phyloP scores from a whole-genome alignment of 2,113 vertebrate genomes.

The Pedionomus torquatus region DNA sequence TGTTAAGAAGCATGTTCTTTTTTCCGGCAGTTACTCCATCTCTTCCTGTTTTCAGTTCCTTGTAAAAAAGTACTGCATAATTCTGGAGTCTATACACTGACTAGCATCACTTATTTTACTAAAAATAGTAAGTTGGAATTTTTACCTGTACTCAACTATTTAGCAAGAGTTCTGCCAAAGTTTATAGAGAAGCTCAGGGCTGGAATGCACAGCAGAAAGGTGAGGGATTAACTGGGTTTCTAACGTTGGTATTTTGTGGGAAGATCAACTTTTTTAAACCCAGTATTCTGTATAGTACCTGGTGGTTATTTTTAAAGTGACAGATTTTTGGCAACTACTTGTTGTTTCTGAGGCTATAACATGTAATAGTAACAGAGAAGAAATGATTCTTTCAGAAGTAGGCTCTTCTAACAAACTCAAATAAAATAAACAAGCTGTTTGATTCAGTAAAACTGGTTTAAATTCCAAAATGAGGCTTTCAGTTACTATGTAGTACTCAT shows the following conservation, averaged over 20 bases:
- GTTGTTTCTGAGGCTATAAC: neutral
- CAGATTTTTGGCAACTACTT: neutral
- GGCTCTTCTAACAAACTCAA: neutral
- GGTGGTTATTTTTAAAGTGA: neutral
- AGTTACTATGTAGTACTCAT: neutral
- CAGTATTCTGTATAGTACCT: neutral
- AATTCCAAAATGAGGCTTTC: neutral
- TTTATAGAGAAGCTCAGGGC: neutral
- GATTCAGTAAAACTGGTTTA: neutral
- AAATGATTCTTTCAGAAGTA: neutral
- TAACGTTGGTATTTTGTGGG: neutral
- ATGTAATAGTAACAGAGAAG: neutral
- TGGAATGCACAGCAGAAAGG: constrained; percentile 27
- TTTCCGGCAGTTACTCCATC: neutral
- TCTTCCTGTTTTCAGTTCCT: neutral
- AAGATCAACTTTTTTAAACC: neutral
- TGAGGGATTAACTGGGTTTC: constrained; percentile 30
- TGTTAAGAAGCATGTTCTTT: neutral
- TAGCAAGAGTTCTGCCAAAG: neutral
- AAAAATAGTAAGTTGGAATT: neutral
- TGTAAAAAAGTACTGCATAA: neutral
- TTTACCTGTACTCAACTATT: constrained; percentile 17
- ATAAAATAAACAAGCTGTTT: constrained; percentile 1
- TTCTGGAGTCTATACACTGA: neutral
- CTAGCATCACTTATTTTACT: neutral